Evolutionary conservation across 2,113 vertebrate species (phyloP).

Genomic region (Hypanus sabinus): DNA sequence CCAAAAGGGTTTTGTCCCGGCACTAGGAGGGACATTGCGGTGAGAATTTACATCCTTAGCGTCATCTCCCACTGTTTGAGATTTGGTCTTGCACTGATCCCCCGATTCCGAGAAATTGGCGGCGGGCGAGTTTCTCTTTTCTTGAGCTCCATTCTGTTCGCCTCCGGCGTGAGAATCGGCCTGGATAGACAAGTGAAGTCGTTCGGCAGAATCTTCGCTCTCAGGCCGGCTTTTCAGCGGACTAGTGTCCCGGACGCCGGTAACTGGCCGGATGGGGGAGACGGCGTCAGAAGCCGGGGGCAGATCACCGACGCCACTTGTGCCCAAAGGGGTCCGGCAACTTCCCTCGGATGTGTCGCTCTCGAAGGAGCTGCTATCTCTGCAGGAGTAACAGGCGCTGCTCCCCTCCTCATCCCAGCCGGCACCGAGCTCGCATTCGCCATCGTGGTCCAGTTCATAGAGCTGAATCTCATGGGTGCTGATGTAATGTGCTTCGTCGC

Average conservation of each 20-base stretch:
- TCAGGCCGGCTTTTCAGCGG: slow-evolving; percentile 51
- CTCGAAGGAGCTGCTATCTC: slow-evolving; percentile 76
- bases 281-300: neutral
- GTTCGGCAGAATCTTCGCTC: slow-evolving; percentile 60
- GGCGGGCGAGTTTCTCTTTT: slow-evolving; percentile 59
- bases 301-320: slow-evolving; percentile 38
- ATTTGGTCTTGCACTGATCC: slow-evolving; percentile 55
- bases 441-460: slow-evolving; percentile 79
- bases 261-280: slow-evolving; percentile 27
- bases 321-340: slow-evolving; percentile 43
- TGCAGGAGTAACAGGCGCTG: slow-evolving; percentile 77
- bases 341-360: slow-evolving; percentile 63
- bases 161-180: slow-evolving; percentile 84
- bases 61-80: neutral
- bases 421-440: slow-evolving; percentile 61
- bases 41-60: slow-evolving; percentile 40
- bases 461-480: slow-evolving; percentile 91
- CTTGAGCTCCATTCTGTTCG: slow-evolving; percentile 68
- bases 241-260: slow-evolving; percentile 47
- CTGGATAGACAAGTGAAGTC: slow-evolving; percentile 92
- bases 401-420: slow-evolving; percentile 78
- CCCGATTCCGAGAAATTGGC: slow-evolving; percentile 72
- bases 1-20: slow-evolving; percentile 57
- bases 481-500: slow-evolving; percentile 78
- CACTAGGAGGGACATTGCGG: slow-evolving; percentile 70